phyloP scores from a whole-genome alignment of 2,113 vertebrate species.

The Zootoca vivipara region DNA sequence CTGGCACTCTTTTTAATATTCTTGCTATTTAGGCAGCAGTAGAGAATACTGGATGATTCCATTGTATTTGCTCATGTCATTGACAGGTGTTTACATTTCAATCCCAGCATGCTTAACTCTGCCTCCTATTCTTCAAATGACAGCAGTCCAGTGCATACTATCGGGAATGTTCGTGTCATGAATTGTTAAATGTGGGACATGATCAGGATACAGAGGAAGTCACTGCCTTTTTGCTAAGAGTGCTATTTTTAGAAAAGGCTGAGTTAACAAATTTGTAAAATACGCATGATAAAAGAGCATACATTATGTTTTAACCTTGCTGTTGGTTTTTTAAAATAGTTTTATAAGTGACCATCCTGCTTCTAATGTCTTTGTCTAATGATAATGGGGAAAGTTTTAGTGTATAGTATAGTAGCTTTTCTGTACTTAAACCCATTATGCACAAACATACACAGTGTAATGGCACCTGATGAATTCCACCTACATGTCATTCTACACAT shows the following conservation, averaged over 20 bases:
- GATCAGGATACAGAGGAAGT: conserved; percentile 6
- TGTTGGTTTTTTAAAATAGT: neutral
- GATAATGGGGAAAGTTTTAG: neutral
- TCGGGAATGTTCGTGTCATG: neutral
- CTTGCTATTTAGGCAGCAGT: neutral
- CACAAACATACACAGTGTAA: neutral
- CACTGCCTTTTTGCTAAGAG: conserved; percentile 40
- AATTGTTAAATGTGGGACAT: conserved; percentile 38
- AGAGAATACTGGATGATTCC: conserved; percentile 17
- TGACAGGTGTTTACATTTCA: neutral
- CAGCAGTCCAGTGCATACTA: neutral
- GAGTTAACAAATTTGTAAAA: conserved; percentile 53
- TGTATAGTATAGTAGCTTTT: neutral
- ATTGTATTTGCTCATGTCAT: conserved; percentile 27
- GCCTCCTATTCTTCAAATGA: neutral
- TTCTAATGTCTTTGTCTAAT: conserved; percentile 23
- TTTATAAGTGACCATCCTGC: conserved; percentile 30
- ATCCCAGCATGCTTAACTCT: conserved; percentile 20
- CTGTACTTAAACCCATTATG: neutral
- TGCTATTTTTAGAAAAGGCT: conserved; percentile 69
- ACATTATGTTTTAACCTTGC: conserved; percentile 46
- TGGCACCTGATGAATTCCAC: neutral
- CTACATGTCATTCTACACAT: neutral
- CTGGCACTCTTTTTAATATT: neutral
- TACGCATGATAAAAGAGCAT: neutral